These are phyloP conservation scores for Rhopalosiphum padi DNA, from an alignment of 1,140 invertebrate genomes.

Conservation along the genomic window DNA sequence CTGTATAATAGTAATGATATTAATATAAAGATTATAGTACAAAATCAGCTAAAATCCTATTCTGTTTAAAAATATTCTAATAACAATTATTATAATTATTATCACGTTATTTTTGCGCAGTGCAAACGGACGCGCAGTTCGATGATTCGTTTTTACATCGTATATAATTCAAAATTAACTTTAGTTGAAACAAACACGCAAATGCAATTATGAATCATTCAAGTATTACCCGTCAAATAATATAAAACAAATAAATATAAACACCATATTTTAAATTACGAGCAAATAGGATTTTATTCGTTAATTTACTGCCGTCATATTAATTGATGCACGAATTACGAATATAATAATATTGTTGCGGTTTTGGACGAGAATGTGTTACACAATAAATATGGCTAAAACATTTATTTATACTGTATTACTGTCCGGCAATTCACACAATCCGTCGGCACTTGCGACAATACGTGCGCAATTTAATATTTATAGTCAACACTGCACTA, in stretches of 20 bases:
- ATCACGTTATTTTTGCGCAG: neutral
- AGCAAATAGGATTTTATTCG: neutral
- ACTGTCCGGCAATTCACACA: neutral
- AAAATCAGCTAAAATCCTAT: neutral
- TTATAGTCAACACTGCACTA: neutral
- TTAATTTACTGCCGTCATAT: neutral
- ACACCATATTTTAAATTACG: neutral
- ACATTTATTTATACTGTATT: neutral
- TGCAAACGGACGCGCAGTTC: neutral
- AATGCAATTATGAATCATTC: constrained; percentile 8
- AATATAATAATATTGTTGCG: neutral
- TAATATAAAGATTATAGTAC: neutral
- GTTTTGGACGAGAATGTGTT: neutral
- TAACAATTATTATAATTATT: neutral
- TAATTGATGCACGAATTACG: neutral
- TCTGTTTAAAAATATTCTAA: neutral
- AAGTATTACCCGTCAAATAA: neutral
- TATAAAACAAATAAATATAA: neutral
- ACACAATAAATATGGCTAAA: neutral
- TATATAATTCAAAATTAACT: neutral
- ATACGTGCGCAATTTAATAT: constrained; percentile 2
- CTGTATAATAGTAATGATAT: neutral
- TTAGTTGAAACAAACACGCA: neutral
- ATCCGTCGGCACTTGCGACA: neutral
- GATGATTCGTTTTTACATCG: neutral